Percentiles rank a stretch among this genome's conserved stretches.
Conservation (phyloP, 2,113 vertebrate species). For the rabbit (Oryctolagus cuniculus) region DNA sequence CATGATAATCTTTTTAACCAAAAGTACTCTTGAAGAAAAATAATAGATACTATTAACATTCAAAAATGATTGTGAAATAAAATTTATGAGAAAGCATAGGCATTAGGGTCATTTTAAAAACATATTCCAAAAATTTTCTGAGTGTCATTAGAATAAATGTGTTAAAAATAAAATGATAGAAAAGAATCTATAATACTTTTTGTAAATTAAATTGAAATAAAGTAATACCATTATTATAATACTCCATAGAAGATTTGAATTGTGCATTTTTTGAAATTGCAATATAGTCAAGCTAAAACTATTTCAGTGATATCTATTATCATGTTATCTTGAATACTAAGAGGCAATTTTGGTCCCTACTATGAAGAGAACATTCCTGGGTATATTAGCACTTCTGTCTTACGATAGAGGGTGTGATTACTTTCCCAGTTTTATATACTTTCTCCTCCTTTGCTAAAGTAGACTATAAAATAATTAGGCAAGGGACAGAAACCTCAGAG, state of each 20-base stretch:
- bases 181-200: constrained; percentile 23
- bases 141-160: constrained; percentile 9
- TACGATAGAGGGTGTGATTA: neutral
- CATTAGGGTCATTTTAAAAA: neutral
- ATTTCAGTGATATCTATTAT: constrained; percentile 43
- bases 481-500: neutral
- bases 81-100: neutral
- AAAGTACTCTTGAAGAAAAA: neutral
- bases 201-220: constrained; percentile 47
- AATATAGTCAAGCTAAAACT: constrained; percentile 51
- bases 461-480: neutral
- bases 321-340: constrained; percentile 2
- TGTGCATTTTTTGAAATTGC: constrained; percentile 53
- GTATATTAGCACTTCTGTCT: neutral
- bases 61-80: neutral
- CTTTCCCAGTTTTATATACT: neutral
- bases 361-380: neutral
- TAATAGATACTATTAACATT: neutral
- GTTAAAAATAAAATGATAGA: neutral
- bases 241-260: constrained; percentile 39
- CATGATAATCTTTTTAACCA: neutral
- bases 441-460: constrained; percentile 45
- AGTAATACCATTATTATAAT: constrained; percentile 15
- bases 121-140: neutral
- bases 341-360: neutral